Percentiles rank a stretch among this genome's conserved stretches.
These are phyloP conservation scores for Nycticryphes semicollaris DNA, from an alignment of 2,113 vertebrate species.

Conservation along the genomic window DNA sequence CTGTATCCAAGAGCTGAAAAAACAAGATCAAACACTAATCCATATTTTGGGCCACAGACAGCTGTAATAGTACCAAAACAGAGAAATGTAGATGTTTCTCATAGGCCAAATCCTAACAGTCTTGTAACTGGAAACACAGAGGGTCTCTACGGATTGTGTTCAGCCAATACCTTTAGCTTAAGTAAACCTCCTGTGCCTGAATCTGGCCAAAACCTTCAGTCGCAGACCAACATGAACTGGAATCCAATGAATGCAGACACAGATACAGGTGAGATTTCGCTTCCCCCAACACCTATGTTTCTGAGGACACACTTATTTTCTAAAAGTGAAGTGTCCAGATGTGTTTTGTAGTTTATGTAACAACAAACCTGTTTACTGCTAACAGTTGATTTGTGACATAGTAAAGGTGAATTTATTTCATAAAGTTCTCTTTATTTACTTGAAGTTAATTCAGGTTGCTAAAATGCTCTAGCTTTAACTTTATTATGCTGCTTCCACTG, in stretches of 20 bases:
- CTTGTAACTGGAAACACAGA: background rate
- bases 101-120: background rate
- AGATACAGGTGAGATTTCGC: conserved; percentile 20
- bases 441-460: background rate
- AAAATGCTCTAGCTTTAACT: background rate
- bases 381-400: background rate
- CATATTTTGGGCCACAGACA: background rate
- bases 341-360: background rate
- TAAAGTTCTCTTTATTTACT: background rate
- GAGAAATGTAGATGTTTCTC: background rate
- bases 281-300: background rate
- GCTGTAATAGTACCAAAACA: background rate
- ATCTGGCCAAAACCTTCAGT: background rate
- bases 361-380: background rate
- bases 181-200: conserved; percentile 69
- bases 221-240: background rate
- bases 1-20: conserved; percentile 9
- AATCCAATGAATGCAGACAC: background rate
- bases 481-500: background rate
- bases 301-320: background rate
- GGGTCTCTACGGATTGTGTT: background rate
- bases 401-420: background rate
- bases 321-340: background rate
- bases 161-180: background rate
- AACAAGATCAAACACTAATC: background rate